Evolutionary conservation across 2,113 vertebrate genomes (phyloP).

Genomic region (human (Homo sapiens)): GRCh38 chr11:125160001-125160500

Average conservation of each 20-base stretch:
- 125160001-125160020: not conserved
- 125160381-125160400: slow-evolving; percentile 44
- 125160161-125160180: not conserved
- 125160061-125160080: too few relatives aligned
- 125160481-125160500: slow-evolving; percentile 17
- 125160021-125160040: not conserved
- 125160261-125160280: not conserved
- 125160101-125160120: not conserved
- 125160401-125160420: slow-evolving; percentile 41
- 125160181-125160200: not conserved
- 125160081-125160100: not conserved
- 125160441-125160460: not conserved
- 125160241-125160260: not conserved
- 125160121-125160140: not conserved
- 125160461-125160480: not conserved
- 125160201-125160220: not conserved
- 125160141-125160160: fast-evolving
- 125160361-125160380: not conserved
- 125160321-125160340: slow-evolving; percentile 36
- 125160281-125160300: slow-evolving; percentile 22
- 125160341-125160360: not conserved
- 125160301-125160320: slow-evolving; percentile 54
- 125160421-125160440: slow-evolving; percentile 64
- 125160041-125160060: not conserved
- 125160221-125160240: not conserved